Evolutionary conservation across 2,888 invertebrate species (phyloP).

Genomic region (Aphrophora alni): DNA sequence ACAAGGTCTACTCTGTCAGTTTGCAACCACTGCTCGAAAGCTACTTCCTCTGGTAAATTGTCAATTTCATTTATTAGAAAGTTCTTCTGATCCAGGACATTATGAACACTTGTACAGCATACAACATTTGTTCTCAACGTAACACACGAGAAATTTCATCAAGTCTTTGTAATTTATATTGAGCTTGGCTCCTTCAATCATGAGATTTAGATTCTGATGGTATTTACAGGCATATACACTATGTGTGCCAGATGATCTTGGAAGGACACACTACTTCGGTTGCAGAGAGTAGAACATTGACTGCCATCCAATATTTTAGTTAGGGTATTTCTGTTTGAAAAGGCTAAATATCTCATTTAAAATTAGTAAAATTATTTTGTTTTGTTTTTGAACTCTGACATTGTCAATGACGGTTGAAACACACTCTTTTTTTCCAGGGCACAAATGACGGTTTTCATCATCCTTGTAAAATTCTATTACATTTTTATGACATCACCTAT

Average conservation of each 20-base stretch:
- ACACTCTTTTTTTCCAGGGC: slow-evolving; percentile 32
- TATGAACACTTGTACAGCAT: not conserved
- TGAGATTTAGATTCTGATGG: not conserved
- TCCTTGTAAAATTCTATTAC: slow-evolving; percentile 20
- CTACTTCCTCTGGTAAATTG: not conserved
- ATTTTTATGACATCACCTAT: not conserved
- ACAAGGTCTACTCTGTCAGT: slow-evolving; percentile 7
- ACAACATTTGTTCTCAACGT: not conserved
- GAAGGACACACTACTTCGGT: slow-evolving; percentile 45
- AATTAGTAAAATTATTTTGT: slow-evolving; percentile 21
- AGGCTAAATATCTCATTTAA: slow-evolving; percentile 28
- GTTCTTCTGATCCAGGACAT: not conserved
- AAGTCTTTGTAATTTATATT: slow-evolving; percentile 12
- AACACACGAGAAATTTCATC: not conserved
- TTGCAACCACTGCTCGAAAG: slow-evolving; percentile 10
- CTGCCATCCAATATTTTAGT: slow-evolving; percentile 22
- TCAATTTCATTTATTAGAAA: not conserved
- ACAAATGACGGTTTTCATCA: slow-evolving; percentile 21
- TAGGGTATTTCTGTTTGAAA: slow-evolving; percentile 28
- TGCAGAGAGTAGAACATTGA: slow-evolving; percentile 37
- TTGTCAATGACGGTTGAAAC: slow-evolving; percentile 15
- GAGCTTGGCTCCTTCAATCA: slow-evolving; percentile 11
- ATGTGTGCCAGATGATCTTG: not conserved
- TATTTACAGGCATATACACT: not conserved
- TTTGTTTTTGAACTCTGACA: slow-evolving; percentile 27